phyloP scores from a whole-genome alignment of 2,797 vertebrate species.

The Cryptoblepharus egeriae region DNA sequence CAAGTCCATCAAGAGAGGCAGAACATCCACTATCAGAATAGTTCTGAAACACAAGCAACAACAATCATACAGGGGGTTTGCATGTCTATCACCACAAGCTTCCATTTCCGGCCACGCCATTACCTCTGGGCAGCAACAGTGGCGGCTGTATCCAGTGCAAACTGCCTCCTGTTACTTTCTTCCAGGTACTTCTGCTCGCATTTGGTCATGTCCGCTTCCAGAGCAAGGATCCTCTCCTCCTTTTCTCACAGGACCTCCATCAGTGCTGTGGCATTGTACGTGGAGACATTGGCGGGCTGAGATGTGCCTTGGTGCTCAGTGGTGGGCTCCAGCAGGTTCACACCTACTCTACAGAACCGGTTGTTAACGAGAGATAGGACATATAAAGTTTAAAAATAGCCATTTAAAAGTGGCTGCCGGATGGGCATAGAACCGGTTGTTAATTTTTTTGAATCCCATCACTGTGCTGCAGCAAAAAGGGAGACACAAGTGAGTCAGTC shows the following conservation, averaged over 20 bases:
- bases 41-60: too few relatives aligned
- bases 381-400: too few relatives aligned
- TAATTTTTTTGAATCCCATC: too few relatives aligned
- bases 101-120: not conserved
- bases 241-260: conserved; percentile 97
- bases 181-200: conserved; percentile 99
- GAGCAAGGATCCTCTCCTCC: conserved; percentile 93
- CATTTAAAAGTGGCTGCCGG: too few relatives aligned
- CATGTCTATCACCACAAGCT: not conserved
- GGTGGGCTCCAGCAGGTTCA: too few relatives aligned
- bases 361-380: too few relatives aligned
- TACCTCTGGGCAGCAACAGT: conserved; percentile 96
- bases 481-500: not conserved
- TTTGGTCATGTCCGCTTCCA: conserved; percentile 99
- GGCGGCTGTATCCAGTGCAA: conserved; percentile 94
- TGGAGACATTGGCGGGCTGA: conserved; percentile 79
- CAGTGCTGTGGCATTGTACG: conserved; percentile 88
- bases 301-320: conserved; percentile 92
- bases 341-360: too few relatives aligned
- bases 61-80: too few relatives aligned
- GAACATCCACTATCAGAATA: too few relatives aligned
- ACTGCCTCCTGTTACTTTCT: conserved; percentile 98
- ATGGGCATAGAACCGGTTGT: too few relatives aligned
- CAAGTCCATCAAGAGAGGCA: too few relatives aligned
- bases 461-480: conserved; percentile 12